phyloP scores from a whole-genome alignment of 1,140 invertebrate species.

The Octopus bimaculoides region DNA sequence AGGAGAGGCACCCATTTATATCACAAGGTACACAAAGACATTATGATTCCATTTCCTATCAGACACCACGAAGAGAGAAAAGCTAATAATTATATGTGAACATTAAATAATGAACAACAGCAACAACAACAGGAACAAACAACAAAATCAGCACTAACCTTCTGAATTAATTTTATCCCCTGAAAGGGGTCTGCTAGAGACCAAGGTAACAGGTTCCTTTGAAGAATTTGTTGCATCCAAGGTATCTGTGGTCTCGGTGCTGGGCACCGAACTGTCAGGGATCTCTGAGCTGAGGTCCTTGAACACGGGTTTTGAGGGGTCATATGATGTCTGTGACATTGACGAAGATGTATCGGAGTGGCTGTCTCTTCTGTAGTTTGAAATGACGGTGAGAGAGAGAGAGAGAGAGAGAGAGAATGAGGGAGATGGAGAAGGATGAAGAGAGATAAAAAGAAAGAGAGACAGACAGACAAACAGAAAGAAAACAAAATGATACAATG shows the following conservation, averaged over 20 bases:
- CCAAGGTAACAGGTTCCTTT: conserved; percentile 21
- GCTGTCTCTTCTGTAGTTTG: conserved; percentile 26
- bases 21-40: no score
- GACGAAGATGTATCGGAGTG: conserved; percentile 45
- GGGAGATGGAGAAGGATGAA: not conserved
- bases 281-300: conserved; percentile 46
- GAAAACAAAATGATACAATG: not conserved
- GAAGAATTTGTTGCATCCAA: not conserved
- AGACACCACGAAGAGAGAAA: no score
- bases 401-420: not conserved
- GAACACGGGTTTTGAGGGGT: conserved; percentile 45
- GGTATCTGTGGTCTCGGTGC: conserved; percentile 21
- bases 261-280: conserved; percentile 37
- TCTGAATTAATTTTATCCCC: not conserved
- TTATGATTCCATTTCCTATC: no score
- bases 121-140: no score
- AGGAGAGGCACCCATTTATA: no score
- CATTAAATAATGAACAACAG: no score
- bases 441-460: no score
- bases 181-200: conserved; percentile 23
- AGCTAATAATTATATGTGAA: no score
- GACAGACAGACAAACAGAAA: not conserved
- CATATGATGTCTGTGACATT: conserved; percentile 51
- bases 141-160: no score
- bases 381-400: not conserved